Base-by-base conservation (phyloP, 2,113 vertebrate genomes). In the Mesoclemmys tuberculata region DNA sequence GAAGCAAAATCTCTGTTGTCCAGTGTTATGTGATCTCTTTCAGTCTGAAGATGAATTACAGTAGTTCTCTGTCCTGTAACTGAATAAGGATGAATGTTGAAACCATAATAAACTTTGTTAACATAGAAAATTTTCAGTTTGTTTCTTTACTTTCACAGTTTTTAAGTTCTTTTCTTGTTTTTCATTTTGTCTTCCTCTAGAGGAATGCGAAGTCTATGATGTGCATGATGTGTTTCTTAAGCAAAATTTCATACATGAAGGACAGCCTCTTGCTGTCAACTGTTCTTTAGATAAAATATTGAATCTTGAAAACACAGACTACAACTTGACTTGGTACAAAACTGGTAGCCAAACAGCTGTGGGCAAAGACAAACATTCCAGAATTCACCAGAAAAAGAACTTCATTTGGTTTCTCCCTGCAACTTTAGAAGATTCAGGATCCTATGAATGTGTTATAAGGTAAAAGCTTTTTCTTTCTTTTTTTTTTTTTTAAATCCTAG, bases 401-500 rank as follows among this genome's bases (percentile, higher is more conserved):
- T 96, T 94, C 3, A 98, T 99, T 91, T 99, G 98, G 99, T 98
- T 99, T 94, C 98, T 99, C 4, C 99, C 98, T 44, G 90, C 97
- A 46, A 85, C 82, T 5, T 48, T 97, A 82, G 97, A 98, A 44
- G 98, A 99, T 29, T 95, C 96, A 3, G 99, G 99, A 44, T 88
- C 97, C 18, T 99, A 99, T 87, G 96, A 98, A 79, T 98, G 97
- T 89, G 56, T 98, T n/a, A 41, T 99, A 95, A 99, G 99, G 99
- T 99, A 97, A 98, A 94, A 52, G 8, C 9, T 49, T 64, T 54
- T 46, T 46, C 8, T 46, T 46, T 46, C 8, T 46, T 46, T 46
- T 46, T 46, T 46, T 46, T 46, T 46, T 46, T 46, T 46, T 46
- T 46, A 46, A 46, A 46, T n/a, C n/a, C n/a, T n/a, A n/a, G n/a